Conservation (phyloP, 2,888 invertebrate genomes). For the Panzeria rudis region DNA sequence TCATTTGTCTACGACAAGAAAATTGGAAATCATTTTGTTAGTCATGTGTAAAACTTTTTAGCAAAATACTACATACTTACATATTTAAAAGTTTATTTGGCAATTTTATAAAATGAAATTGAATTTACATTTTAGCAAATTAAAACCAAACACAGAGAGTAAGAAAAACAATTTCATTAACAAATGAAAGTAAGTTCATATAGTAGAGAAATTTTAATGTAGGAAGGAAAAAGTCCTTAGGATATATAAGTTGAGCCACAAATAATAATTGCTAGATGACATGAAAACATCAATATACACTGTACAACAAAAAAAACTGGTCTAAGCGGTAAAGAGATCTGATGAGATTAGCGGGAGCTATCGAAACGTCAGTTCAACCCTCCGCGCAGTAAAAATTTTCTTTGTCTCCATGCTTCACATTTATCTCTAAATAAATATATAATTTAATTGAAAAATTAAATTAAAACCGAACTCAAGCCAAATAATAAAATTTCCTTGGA, state of each 20-base stretch:
- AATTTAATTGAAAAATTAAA: too few species aligned
- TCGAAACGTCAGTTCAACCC: too few species aligned
- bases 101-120: slow-evolving; percentile 45
- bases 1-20: slow-evolving; percentile 11
- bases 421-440: too few species aligned
- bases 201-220: neutral
- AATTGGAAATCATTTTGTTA: slow-evolving; percentile 11
- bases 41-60: slow-evolving; percentile 44
- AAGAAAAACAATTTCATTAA: slow-evolving; percentile 20
- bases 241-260: slow-evolving; percentile 62
- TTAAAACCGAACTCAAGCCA: too few species aligned
- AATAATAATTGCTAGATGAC: neutral
- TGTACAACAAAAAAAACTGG: too few species aligned
- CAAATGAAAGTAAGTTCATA: slow-evolving; percentile 1
- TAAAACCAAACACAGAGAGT: slow-evolving; percentile 51
- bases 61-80: neutral
- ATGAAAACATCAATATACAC: neutral
- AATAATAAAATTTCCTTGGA: too few species aligned
- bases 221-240: slow-evolving; percentile 31
- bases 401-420: too few species aligned
- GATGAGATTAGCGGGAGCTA: too few species aligned
- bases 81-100: slow-evolving; percentile 28
- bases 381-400: too few species aligned
- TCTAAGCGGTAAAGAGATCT: too few species aligned
- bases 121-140: slow-evolving; percentile 66